A percentile compares a stretch with the other conserved stretches of the same genome.
Conservation (phyloP, 2,888 invertebrate species). For the Beris morrisii region DNA sequence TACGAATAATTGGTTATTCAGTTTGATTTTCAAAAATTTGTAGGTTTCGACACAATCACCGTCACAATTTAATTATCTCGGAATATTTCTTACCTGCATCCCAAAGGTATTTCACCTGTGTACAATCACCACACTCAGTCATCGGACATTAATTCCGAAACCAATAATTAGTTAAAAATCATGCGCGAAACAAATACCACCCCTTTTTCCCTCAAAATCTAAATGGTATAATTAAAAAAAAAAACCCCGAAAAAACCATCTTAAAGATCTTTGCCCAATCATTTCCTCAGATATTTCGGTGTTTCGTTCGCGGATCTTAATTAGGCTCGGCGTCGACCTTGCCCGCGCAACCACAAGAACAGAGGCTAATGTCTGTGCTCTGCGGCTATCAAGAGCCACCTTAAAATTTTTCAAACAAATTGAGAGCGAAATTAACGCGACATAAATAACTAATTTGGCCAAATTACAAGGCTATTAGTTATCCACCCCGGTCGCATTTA, state of each 20-base stretch:
- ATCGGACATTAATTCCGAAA: constrained; percentile 19
- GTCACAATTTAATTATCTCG: constrained; percentile 6
- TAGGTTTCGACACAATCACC: not conserved
- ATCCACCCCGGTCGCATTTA: constrained; percentile 38
- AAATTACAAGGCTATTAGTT: constrained; percentile 41
- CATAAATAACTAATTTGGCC: constrained; percentile 41
- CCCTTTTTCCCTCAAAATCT: not conserved
- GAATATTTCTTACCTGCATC: constrained; percentile 10
- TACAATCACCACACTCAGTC: constrained; percentile 15
- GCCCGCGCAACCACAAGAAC: constrained; percentile 13
- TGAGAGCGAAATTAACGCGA: constrained; percentile 40
- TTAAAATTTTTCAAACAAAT: constrained; percentile 36
- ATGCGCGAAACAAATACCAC: not conserved
- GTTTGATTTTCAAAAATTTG: too few species aligned
- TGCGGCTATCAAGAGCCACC: constrained; percentile 30
- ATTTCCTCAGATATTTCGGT: constrained; percentile 28
- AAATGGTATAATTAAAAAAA: constrained; percentile 2
- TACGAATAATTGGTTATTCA: too few species aligned
- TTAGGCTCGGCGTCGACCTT: constrained; percentile 8
- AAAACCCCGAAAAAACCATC: not conserved
- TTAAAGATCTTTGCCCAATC: not conserved
- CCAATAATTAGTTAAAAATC: constrained; percentile 22
- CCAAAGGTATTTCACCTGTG: constrained; percentile 8
- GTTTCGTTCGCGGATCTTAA: constrained; percentile 30
- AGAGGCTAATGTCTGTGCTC: constrained; percentile 28